Evolutionary conservation across 64 coral and sea anemone genomes (phyloP).

Genomic region (Stylophora pistillata): DNA sequence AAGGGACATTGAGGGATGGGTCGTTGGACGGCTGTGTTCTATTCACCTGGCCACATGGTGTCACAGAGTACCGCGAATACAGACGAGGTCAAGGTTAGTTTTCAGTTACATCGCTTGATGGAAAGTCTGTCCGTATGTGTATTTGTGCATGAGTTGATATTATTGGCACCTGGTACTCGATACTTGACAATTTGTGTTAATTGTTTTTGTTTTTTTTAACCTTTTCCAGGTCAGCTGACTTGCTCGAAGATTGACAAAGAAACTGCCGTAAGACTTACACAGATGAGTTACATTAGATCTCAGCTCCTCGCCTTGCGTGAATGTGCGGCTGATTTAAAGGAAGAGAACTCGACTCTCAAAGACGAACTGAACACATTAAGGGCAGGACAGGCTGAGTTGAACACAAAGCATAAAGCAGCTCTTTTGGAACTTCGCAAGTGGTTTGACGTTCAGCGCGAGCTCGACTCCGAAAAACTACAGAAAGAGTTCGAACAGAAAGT

Average conservation of each 20-base stretch:
- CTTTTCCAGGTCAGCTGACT: not conserved
- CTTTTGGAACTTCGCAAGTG: not conserved
- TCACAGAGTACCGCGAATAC: slow-evolving; percentile 64
- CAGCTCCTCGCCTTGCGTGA: slow-evolving; percentile 3
- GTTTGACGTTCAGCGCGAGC: not conserved
- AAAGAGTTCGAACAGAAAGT: slow-evolving; percentile 2
- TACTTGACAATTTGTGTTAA: no score
- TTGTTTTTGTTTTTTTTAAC: not conserved
- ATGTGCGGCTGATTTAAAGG: not conserved
- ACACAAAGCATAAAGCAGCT: not conserved
- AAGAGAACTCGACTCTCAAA: not conserved
- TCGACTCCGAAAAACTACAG: not conserved
- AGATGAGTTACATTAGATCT: not conserved
- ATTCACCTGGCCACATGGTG: slow-evolving; percentile 78
- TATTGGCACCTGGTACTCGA: no score
- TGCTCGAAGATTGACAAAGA: slow-evolving; percentile 6
- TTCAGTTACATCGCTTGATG: not conserved
- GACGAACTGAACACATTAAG: not conserved
- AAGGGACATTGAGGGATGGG: slow-evolving; percentile 67
- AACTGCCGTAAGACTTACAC: not conserved
- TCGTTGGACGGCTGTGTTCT: slow-evolving; percentile 54
- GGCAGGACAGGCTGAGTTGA: not conserved
- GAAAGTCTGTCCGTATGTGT: no score
- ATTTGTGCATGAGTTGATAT: no score
- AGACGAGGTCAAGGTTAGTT: slow-evolving; percentile 37